These are phyloP conservation scores for Perizoma affinitatum DNA, from an alignment of 2,888 invertebrate genomes.

Conservation along the genomic window DNA sequence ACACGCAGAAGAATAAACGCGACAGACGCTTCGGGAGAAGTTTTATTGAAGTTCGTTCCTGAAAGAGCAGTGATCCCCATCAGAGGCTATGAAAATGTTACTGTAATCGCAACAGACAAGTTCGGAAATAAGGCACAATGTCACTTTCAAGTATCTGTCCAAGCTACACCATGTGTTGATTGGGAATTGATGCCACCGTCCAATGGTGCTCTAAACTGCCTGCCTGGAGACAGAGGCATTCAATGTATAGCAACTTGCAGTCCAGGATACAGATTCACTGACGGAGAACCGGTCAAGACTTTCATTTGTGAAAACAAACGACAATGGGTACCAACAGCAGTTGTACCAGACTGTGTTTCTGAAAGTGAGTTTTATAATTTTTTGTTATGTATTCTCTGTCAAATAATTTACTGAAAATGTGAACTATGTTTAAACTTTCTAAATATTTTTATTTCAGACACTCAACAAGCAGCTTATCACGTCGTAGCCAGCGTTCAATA, in stretches of 20 bases:
- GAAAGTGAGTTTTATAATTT: conserved; percentile 85
- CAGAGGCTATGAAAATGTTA: conserved; percentile 95
- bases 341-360: conserved; percentile 97
- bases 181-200: conserved; percentile 96
- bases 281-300: conserved; percentile 94
- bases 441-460: conserved; percentile 82
- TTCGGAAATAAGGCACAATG: conserved; percentile 95
- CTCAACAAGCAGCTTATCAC: conserved; percentile 97
- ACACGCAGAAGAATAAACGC: conserved; percentile 93
- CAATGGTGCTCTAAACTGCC: conserved; percentile 94
- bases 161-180: conserved; percentile 96
- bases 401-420: too few species aligned
- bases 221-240: conserved; percentile 91
- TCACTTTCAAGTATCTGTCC: conserved; percentile 96
- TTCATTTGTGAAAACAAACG: conserved; percentile 93
- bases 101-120: conserved; percentile 94
- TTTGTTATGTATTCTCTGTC: too few species aligned
- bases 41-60: conserved; percentile 91
- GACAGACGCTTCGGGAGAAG: conserved; percentile 94
- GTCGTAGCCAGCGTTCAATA: conserved; percentile 94
- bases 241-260: conserved; percentile 96
- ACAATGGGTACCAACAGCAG: conserved; percentile 93
- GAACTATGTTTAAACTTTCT: not conserved
- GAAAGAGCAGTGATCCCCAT: conserved; percentile 93
- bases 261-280: conserved; percentile 94